phyloP scores from a whole-genome alignment of 2,797 vertebrate genomes.

The Botia almorhae region DNA sequence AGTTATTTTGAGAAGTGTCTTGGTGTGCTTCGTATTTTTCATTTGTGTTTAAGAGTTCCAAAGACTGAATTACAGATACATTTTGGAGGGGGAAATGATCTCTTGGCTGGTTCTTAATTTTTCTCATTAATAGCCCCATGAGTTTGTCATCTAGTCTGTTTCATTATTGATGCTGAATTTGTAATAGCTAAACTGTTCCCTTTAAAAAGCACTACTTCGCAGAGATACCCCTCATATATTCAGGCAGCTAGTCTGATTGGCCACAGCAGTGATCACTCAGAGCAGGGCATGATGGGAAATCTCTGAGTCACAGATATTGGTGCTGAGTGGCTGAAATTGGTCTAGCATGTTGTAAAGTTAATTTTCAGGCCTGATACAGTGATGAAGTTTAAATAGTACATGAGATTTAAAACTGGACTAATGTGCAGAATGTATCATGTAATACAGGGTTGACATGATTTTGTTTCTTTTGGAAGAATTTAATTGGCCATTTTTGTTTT shows the following conservation, averaged over 20 bases:
- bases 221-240: conserved; percentile 62
- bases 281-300: conserved; percentile 75
- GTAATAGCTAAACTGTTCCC: conserved; percentile 61
- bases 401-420: conserved; percentile 70
- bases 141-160: conserved; percentile 3
- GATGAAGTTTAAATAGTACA: conserved; percentile 59
- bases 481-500: conserved; percentile 66
- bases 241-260: conserved; percentile 70
- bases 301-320: conserved; percentile 70
- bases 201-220: conserved; percentile 74
- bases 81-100: conserved; percentile 1
- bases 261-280: conserved; percentile 67
- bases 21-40: not conserved
- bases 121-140: conserved; percentile 29
- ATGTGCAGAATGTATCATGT: conserved; percentile 66
- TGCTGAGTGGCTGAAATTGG: conserved; percentile 1
- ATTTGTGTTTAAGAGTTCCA: conserved; percentile 82
- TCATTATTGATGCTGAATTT: conserved; percentile 4
- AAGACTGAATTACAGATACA: conserved; percentile 71
- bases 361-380: conserved; percentile 3
- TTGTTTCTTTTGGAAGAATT: conserved; percentile 71
- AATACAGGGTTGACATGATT: conserved; percentile 62
- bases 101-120: conserved; percentile 48
- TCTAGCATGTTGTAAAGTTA: not conserved
- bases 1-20: not conserved